Conservation (phyloP, 2,113 vertebrate species). For the Urocynchramus pylzowi region DNA sequence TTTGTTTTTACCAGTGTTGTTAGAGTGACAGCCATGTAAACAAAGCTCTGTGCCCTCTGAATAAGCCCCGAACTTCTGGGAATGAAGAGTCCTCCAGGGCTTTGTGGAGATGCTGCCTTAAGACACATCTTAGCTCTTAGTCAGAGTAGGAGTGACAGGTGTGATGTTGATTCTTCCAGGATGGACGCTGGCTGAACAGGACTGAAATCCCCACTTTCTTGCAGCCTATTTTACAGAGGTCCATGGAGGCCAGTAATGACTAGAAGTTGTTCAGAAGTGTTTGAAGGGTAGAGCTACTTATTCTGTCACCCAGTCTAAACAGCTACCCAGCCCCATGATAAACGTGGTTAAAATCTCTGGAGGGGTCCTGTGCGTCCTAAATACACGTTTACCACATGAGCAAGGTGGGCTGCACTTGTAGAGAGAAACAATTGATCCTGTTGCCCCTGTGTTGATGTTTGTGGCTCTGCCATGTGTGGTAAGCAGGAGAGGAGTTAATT, state of each 20-base stretch:
- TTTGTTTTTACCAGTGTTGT: neutral
- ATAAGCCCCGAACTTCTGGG: neutral
- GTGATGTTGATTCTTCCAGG: neutral
- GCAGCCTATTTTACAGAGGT: neutral
- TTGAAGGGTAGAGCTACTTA: neutral
- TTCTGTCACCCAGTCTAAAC: neutral
- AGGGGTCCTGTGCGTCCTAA: neutral
- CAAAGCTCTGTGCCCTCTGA: neutral
- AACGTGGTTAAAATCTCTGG: neutral
- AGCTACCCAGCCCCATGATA: neutral
- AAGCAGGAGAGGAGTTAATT: conserved; percentile 46
- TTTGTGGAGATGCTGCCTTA: neutral
- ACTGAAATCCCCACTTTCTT: neutral
- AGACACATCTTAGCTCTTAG: neutral
- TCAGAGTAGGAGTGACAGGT: neutral
- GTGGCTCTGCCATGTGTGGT: neutral
- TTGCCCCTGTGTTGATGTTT: neutral
- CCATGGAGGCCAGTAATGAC: neutral
- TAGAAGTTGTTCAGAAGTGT: neutral
- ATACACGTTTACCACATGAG: neutral
- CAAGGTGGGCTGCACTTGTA: neutral
- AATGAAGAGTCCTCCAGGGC: neutral
- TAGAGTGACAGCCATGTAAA: neutral
- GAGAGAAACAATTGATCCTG: neutral
- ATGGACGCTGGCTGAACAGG: neutral